phyloP scores from a whole-genome alignment of 35 echinoderm and acorn worm genomes.

The Lytechinus variegatus region DNA sequence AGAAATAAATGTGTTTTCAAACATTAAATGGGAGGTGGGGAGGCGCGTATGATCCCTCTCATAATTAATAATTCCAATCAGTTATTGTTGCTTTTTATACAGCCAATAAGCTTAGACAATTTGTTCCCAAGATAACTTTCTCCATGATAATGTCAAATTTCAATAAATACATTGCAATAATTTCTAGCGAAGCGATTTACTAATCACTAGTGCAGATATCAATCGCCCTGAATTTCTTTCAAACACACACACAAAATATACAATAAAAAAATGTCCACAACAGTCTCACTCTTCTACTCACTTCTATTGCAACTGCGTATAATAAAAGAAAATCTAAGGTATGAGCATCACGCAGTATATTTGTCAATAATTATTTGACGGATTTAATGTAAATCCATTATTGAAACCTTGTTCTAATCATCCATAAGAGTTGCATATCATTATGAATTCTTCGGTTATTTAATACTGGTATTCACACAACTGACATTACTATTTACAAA shows the following conservation, averaged over 20 bases:
- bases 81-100: too few relatives aligned
- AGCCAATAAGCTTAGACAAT: not conserved
- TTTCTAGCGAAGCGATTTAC: too few relatives aligned
- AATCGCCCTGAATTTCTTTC: not conserved
- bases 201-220: not conserved
- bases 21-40: too few relatives aligned
- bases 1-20: too few relatives aligned
- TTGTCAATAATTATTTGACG: not conserved
- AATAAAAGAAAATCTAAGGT: too few relatives aligned
- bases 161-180: not conserved
- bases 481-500: not conserved
- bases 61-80: too few relatives aligned
- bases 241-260: not conserved
- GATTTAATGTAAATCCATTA: slow-evolving; percentile 5
- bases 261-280: not conserved
- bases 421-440: not conserved
- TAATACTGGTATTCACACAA: not conserved
- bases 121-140: not conserved
- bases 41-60: too few relatives aligned
- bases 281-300: not conserved
- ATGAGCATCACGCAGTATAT: too few relatives aligned
- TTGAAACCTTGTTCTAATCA: not conserved
- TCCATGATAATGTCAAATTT: not conserved
- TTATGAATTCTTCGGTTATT: not conserved
- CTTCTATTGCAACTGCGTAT: not conserved